A percentile compares a stretch with the other conserved stretches of the same genome.
phyloP scores from a whole-genome alignment of 92 coral and sea anemone genomes.

The Parazoanthus atlanticus region DNA sequence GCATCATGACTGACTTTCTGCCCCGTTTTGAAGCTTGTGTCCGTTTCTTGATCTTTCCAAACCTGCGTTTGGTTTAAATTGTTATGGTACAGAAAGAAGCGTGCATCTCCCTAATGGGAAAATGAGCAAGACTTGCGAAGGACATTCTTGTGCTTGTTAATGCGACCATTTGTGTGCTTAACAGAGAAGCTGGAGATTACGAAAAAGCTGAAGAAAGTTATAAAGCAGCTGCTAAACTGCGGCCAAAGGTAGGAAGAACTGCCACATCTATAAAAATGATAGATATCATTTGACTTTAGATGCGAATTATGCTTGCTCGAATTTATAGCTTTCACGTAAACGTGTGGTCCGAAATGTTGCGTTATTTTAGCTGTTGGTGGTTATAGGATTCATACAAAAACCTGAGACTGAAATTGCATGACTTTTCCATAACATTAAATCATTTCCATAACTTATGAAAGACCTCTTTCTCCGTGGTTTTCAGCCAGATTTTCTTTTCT shows the following conservation, averaged over 20 bases:
- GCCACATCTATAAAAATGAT: background rate
- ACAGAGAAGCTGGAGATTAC: conserved; percentile 78
- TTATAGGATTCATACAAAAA: too few species aligned
- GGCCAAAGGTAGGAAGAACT: conserved; percentile 59
- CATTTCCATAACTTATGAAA: too few species aligned
- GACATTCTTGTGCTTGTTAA: too few species aligned
- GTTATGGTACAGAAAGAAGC: background rate
- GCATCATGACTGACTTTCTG: background rate
- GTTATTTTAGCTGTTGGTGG: too few species aligned
- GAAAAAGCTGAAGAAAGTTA: conserved; percentile 73
- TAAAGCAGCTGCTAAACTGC: conserved; percentile 69
- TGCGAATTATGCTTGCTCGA: background rate
- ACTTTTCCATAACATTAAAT: too few species aligned
- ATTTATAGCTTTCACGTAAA: too few species aligned
- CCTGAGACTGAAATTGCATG: too few species aligned
- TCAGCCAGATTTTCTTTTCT: too few species aligned
- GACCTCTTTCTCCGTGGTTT: background rate
- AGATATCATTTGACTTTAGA: background rate
- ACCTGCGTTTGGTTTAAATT: background rate
- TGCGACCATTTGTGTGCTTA: conserved; percentile 6
- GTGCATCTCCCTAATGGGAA: background rate
- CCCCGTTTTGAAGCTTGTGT: background rate
- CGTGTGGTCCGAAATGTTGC: too few species aligned
- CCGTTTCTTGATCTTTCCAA: background rate
- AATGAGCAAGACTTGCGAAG: too few species aligned